Conservation (phyloP, 2,113 vertebrate genomes). For the Tiliqua scincoides region DNA sequence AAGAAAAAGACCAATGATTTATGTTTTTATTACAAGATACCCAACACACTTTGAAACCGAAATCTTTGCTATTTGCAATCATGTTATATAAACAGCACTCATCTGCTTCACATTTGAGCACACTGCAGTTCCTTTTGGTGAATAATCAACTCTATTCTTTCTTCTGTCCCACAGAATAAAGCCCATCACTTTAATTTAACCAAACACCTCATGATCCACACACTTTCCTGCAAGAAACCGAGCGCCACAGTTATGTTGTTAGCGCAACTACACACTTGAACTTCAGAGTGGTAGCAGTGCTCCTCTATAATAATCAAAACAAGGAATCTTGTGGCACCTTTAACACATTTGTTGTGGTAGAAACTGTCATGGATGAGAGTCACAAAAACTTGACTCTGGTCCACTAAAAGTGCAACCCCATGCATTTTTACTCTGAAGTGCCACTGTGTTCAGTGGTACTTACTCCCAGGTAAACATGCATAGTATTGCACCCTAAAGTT, state of each 20-base stretch:
- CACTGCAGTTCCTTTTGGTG: not conserved
- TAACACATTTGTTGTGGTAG: not conserved
- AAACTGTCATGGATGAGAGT: not conserved
- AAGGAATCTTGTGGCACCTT: not conserved
- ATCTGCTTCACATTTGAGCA: not conserved
- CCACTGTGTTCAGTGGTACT: too few relatives aligned
- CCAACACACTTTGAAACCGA: not conserved
- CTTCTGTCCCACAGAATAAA: not conserved
- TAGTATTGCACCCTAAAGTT: too few relatives aligned
- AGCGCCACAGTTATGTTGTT: not conserved
- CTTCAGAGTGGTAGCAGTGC: not conserved
- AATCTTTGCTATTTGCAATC: not conserved
- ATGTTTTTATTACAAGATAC: not conserved
- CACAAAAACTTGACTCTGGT: not conserved
- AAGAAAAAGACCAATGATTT: conserved; percentile 24
- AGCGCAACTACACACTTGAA: not conserved
- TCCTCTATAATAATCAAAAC: not conserved
- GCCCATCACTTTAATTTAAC: not conserved
- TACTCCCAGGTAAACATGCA: too few relatives aligned
- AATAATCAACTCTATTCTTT: not conserved
- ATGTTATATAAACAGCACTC: not conserved
- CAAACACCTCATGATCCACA: not conserved
- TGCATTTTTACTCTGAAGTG: too few relatives aligned
- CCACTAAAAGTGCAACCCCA: too few relatives aligned
- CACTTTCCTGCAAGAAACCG: not conserved